Base-by-base conservation (phyloP, 2,888 invertebrate species). In the Spodoptera littoralis region DNA sequence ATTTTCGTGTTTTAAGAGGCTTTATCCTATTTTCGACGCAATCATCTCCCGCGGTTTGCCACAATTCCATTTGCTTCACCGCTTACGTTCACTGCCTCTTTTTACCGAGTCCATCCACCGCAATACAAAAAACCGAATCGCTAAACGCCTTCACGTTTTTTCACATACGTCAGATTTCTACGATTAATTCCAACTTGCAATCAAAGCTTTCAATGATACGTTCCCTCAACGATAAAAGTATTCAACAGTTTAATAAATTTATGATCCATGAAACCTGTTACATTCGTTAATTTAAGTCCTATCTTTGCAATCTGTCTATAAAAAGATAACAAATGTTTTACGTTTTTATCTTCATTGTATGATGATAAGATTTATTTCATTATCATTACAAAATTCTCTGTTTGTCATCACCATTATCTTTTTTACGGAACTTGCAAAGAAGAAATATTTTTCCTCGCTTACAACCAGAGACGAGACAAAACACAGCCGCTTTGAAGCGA, bases 401-500 rank as follows among this genome's bases (percentile, higher is more conserved):
- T 5, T 36, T 36, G 9, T 9, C 9, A 36, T 36, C 36, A 36
- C 9, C 6, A 36, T 36, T 36, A 9, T 36, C 9, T 36, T 36
- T 36, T 36, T 36, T 36, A 36, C 36, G 36, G 9, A 41, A 13
- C 9, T 3, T n/a, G 11, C 13, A 27, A 13, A 42, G 52, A 27
- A 22, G 5, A 42, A 52, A 54, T 27, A 45, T 36, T 53, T 54
- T 51, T 13, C 0, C 36, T 43, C 22, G 54, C 27, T 50, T 56
- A 24, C 43, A 66, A 48, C 65, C 62, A 57, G 59, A 63, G 55
- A 46, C 57, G 57, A 46, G 68, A 57, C 65, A 68, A 79, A 75
- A 75, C 24, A 65, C 58, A 75, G 65, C 71, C 52, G 55, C 59
- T 70, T 73, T 76, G 79, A 80, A 82, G 74, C 65, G 63, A 77